A percentile compares a stretch with the other conserved stretches of the same genome.
These are phyloP conservation scores for Marronus borbonicus DNA, from an alignment of 2,888 invertebrate species.

Conservation along the genomic window DNA sequence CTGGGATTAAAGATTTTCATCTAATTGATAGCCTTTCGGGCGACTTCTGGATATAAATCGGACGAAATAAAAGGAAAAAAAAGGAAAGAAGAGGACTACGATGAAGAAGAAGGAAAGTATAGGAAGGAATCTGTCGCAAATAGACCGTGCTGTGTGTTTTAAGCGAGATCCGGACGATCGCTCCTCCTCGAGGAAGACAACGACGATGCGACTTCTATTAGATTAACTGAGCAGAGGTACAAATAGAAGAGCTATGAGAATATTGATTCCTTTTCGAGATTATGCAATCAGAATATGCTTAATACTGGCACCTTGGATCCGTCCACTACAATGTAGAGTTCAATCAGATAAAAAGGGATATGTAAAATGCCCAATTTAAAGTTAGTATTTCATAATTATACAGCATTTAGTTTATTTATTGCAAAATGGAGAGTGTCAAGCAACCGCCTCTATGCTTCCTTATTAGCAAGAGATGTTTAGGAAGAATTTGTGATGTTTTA, in stretches of 20 bases:
- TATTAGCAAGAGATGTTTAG: no score
- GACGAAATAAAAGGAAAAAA: slow-evolving; percentile 12
- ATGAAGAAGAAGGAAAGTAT: background rate
- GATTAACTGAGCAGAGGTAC: slow-evolving; percentile 8
- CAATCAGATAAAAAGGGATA: no score
- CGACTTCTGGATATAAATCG: slow-evolving; percentile 55
- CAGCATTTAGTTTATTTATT: no score
- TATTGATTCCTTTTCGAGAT: slow-evolving; percentile 20
- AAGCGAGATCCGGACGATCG: slow-evolving; percentile 40
- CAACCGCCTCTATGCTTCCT: no score
- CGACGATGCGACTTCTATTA: slow-evolving; percentile 9
- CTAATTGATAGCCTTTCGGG: slow-evolving; percentile 64
- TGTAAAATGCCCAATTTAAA: no score
- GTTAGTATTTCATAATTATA: no score
- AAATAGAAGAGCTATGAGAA: slow-evolving; percentile 46
- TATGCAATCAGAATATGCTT: background rate
- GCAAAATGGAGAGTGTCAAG: no score
- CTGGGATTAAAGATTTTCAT: slow-evolving; percentile 65
- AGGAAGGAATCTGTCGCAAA: slow-evolving; percentile 21
- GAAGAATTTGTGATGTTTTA: no score
- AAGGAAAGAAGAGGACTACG: background rate
- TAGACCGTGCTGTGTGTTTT: slow-evolving; percentile 23
- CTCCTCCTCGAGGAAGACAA: background rate
- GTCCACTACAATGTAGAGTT: no score
- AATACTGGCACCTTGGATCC: no score